Evolutionary conservation across 2,888 invertebrate species (phyloP).

Genomic region (Smittia aterrima): DNA sequence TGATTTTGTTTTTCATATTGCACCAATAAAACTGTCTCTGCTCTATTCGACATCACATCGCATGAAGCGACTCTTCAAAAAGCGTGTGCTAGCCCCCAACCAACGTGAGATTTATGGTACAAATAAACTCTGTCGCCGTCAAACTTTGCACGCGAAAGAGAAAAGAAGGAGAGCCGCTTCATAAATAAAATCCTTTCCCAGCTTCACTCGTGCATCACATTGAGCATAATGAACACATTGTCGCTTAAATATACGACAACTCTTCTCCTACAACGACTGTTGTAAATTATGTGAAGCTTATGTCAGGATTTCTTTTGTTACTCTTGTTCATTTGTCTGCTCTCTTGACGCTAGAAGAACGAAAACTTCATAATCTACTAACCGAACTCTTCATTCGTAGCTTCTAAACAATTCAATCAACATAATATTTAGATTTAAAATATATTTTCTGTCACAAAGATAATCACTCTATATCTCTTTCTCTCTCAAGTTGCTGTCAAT

Average conservation of each 20-base stretch:
- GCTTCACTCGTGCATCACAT: conserved; percentile 15
- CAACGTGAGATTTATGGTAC: neutral
- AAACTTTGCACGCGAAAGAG: neutral
- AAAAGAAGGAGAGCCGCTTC: neutral
- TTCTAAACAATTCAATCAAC: too few relatives aligned
- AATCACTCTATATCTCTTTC: too few relatives aligned
- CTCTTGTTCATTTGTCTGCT: conserved; percentile 8
- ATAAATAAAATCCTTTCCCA: neutral
- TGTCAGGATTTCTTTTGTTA: neutral
- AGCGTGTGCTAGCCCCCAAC: neutral
- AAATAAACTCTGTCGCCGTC: neutral
- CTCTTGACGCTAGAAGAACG: neutral
- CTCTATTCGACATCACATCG: too few relatives aligned
- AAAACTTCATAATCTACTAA: too few relatives aligned
- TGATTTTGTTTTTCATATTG: neutral
- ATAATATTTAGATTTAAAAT: too few relatives aligned
- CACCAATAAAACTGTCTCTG: too few relatives aligned
- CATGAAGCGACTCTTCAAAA: too few relatives aligned
- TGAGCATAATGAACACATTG: conserved; percentile 26
- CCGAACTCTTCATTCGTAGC: too few relatives aligned
- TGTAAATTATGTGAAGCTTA: conserved; percentile 10
- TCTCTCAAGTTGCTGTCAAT: neutral
- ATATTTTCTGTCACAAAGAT: too few relatives aligned
- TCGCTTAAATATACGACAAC: conserved; percentile 1
- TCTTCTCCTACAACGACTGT: neutral